phyloP scores from a whole-genome alignment of 2,113 vertebrate species.

The Melanostigma gelatinosum region DNA sequence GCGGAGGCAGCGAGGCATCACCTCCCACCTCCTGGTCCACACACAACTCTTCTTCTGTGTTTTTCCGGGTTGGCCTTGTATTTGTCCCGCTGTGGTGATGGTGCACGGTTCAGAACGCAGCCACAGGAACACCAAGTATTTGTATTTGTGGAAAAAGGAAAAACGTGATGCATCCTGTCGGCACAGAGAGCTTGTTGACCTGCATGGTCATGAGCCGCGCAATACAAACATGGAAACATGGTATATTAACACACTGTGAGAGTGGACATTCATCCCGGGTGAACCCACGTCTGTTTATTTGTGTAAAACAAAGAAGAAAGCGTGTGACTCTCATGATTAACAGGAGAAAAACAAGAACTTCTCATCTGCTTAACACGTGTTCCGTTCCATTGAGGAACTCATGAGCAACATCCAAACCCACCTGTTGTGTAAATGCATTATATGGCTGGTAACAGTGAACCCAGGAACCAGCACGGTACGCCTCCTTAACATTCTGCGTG shows the following conservation, averaged over 20 bases:
- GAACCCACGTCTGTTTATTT: conserved; percentile 22
- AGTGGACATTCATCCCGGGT: conserved; percentile 13
- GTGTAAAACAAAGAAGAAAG: background rate
- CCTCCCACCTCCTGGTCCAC: conserved; percentile 13
- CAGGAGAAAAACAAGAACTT: background rate
- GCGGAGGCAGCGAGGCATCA: conserved; percentile 14
- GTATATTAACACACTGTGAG: background rate
- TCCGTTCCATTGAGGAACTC: too few relatives aligned
- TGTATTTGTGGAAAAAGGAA: background rate
- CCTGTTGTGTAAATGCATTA: background rate
- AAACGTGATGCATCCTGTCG: background rate
- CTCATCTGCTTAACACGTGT: background rate
- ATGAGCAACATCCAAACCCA: background rate
- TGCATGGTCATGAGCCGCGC: too few relatives aligned
- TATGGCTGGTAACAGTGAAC: background rate
- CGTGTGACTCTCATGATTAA: background rate
- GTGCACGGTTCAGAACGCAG: background rate
- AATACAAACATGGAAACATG: conserved; percentile 2
- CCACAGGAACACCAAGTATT: conserved; percentile 31
- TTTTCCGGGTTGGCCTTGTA: conserved; percentile 20
- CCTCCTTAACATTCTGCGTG: too few relatives aligned
- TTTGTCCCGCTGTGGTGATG: background rate
- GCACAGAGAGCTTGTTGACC: background rate
- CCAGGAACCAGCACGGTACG: background rate
- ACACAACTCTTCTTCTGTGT: conserved; percentile 11